Conservation (phyloP, 2,797 vertebrate species). For the Vipera ursinii region DNA sequence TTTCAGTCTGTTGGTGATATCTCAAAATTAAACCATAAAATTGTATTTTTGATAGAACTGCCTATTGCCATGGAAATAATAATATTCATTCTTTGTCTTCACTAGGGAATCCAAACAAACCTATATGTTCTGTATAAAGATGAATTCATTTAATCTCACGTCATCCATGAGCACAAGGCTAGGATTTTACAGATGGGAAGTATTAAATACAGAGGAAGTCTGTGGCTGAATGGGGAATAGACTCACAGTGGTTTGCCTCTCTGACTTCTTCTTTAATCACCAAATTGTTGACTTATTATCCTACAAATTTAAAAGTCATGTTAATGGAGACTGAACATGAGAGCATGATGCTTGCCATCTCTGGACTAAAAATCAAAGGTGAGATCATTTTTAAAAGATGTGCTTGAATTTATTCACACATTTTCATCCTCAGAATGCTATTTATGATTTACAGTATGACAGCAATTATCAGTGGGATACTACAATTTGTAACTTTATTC, state of each 20-base stretch:
- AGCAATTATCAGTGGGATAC: neutral
- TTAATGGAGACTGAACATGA: neutral
- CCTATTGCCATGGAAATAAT: slow-evolving; percentile 50
- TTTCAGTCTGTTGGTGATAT: slow-evolving; percentile 43
- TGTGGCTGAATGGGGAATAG: accelerated
- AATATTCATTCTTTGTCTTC: slow-evolving; percentile 50
- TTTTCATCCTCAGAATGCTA: neutral
- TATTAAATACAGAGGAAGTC: neutral
- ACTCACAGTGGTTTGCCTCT: neutral
- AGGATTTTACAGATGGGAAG: neutral
- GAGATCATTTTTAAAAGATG: neutral
- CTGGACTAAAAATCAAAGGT: neutral
- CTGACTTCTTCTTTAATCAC: neutral
- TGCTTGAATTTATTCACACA: neutral
- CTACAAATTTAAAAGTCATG: neutral
- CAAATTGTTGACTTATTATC: neutral
- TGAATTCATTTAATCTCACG: slow-evolving; percentile 10
- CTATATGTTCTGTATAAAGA: neutral
- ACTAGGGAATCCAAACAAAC: slow-evolving; percentile 34
- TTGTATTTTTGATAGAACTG: slow-evolving; percentile 33
- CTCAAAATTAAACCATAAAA: slow-evolving; percentile 35
- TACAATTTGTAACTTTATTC: neutral
- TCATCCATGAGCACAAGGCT: slow-evolving; percentile 42
- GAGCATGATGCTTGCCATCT: neutral
- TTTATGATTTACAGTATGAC: neutral